Base-by-base conservation (phyloP, 2,888 invertebrate genomes). In the Ophonus ardosiacus region DNA sequence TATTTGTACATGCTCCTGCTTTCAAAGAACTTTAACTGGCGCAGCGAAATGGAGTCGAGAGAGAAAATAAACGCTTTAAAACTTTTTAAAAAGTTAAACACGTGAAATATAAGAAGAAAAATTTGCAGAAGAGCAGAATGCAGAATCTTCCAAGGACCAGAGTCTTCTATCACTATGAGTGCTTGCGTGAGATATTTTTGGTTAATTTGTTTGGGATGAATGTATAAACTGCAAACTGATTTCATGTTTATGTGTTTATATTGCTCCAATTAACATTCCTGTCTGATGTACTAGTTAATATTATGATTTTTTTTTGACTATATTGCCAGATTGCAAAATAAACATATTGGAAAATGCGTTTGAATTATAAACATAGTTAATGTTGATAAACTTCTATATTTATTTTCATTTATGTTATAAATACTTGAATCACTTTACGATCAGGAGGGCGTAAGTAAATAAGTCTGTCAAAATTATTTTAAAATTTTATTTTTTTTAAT, bases 51-150 rank as follows among this genome's bases (percentile, higher is more conserved):
- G 56, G 43, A 65, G 81, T 81, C 43, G 38, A 40, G 40, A 63
- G 80, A 81, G 63, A 81, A 81, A 68, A 81, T 68, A 81, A 81
- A 81, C 81, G 68, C 31, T 81, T 68, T 68, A 68, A 68, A 81
- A 81, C 81, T 65, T 81, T 80, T 65, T 81, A 81, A 81, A 76
- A 80, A 81, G 81, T 81, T 81, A 63, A 81, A 81, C 81, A 81
- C 61, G 80, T 63, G 56, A 61, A 81, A 63, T 81, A 21, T 18
- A 43, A 17, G 40, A 61, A 15, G 80, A 31, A 51, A 81, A 81
- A 81, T 81, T 68, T 81, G 81, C 81, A 68, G 17, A 57, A 43
- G 3, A 31, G 31, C 31, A 31, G 5, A 31, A 31, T 31, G 31
- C 31, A 31, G 5, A 31, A 31, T 31, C 31, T 1, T 31, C 31